Base-by-base conservation (phyloP, 2,888 invertebrate genomes). In the Archaeoteleia sp. region DNA sequence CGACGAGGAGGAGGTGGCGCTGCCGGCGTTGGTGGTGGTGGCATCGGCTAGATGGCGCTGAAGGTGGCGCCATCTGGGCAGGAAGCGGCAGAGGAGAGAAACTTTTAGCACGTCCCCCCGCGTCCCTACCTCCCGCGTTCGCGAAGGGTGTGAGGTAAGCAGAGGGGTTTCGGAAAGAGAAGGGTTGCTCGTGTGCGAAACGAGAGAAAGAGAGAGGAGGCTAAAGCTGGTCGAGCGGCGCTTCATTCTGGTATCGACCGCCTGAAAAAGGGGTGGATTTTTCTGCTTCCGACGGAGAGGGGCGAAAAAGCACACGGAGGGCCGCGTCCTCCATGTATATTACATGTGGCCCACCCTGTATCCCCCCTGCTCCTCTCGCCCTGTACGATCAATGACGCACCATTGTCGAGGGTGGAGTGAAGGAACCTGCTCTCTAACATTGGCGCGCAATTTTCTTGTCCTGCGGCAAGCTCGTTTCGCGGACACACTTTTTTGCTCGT, bases 181-280 rank as follows among this genome's bases (percentile, higher is more conserved):
- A n/a, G n/a, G n/a, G n/a, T n/a, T n/a, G n/a, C n/a, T n/a, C n/a
- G n/a, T n/a, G n/a, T n/a, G n/a, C n/a, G n/a, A n/a, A n/a, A n/a
- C n/a, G n/a, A n/a, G 66, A 71, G 69, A 57, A 57, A 55, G 53
- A 60, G 67, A 62, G 74, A 70, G 70, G 68, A 72, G 68, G 72
- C 71, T 68, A 72, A 72, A 65, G 74, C 66, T 57, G 78, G 75
- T 72, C 75, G 69, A 54, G 57, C 55, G 43, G 37, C 66, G 78
- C 54, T 65, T 67, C 67, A 61, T 79, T 78, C 77, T 75, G 75
- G 76, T 83, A 84, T 83, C 83, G 83, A 83, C 82, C 84, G 83
- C 70, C 77, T 76, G 76, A n/a, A 77, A 80, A 81, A 80, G 82
- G 76, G 82, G 81, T 82, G 82, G 81, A 82, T 82, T 84, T 83